These are phyloP conservation scores for Dissostichus mawsoni DNA, from an alignment of 2,113 vertebrate species.

Conservation along the genomic window DNA sequence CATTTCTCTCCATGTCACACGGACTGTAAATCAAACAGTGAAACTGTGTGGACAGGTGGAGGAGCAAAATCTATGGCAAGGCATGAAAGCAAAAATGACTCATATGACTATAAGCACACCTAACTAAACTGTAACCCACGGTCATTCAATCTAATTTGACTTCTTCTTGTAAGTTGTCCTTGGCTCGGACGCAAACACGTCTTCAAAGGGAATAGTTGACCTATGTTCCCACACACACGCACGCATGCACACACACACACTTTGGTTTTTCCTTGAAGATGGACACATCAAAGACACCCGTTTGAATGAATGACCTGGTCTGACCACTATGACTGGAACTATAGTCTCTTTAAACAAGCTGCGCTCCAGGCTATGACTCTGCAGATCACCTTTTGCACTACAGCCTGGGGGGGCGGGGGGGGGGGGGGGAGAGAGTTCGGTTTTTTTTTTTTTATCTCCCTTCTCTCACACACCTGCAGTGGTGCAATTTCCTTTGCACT, in stretches of 20 bases:
- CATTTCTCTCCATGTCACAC: constrained; percentile 10
- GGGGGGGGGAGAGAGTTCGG: not conserved
- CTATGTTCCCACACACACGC: constrained; percentile 51
- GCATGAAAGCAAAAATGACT: constrained; percentile 54
- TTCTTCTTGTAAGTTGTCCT: constrained; percentile 70
- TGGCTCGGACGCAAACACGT: constrained; percentile 66
- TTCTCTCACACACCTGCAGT: constrained; percentile 67
- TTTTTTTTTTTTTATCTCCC: not conserved
- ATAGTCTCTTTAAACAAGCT: constrained; percentile 70
- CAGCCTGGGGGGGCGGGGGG: constrained; percentile 23
- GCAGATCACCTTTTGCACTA: constrained; percentile 65
- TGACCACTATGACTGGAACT: constrained; percentile 69
- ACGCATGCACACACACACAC: constrained; percentile 50
- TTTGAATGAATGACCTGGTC: constrained; percentile 64
- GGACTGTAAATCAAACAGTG: constrained; percentile 18
- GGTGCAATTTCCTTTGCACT: constrained; percentile 58
- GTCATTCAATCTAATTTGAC: constrained; percentile 60
- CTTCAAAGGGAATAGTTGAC: constrained; percentile 76
- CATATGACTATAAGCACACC: constrained; percentile 49
- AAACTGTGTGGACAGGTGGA: constrained; percentile 2
- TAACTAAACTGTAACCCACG: constrained; percentile 41
- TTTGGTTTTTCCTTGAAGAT: constrained; percentile 70
- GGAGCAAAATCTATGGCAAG: constrained; percentile 13
- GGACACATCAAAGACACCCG: constrained; percentile 78
- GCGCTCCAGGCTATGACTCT: constrained; percentile 55